A percentile compares a stretch with the other conserved stretches of the same genome.
Conservation (phyloP, 1,140 invertebrate genomes). For the Drosophila ananassae region DNA sequence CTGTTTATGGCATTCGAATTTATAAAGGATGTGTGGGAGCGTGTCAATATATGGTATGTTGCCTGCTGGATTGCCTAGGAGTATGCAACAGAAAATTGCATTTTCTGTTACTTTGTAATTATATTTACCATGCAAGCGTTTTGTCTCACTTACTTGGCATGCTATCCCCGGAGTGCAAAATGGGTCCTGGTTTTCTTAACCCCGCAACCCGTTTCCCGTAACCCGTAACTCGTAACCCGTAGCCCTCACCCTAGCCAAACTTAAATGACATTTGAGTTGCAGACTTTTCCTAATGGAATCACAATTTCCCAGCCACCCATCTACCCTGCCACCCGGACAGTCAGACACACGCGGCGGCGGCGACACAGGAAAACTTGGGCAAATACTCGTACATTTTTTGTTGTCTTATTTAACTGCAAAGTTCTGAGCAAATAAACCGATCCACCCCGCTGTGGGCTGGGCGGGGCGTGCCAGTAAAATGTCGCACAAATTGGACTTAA, state of each 20-base stretch:
- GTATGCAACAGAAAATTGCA: conserved; percentile 41
- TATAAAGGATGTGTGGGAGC: not conserved
- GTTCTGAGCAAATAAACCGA: conserved; percentile 71
- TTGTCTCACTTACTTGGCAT: conserved; percentile 30
- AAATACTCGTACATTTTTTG: conserved; percentile 29
- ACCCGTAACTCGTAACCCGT: not conserved
- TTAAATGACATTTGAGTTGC: conserved; percentile 77
- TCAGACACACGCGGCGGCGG: conserved; percentile 10
- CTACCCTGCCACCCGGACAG: too few species aligned
- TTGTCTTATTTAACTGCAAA: conserved; percentile 73
- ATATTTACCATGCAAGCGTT: conserved; percentile 70
- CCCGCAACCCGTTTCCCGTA: not conserved
- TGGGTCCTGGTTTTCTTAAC: not conserved
- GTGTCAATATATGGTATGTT: not conserved
- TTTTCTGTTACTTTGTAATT: conserved; percentile 63
- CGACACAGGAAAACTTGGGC: conserved; percentile 36
- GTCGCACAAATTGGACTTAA: conserved; percentile 78
- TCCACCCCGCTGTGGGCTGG: conserved; percentile 7
- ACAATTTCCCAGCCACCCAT: conserved; percentile 57
- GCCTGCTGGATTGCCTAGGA: conserved; percentile 23
- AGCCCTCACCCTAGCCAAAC: conserved; percentile 33
- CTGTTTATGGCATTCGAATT: conserved; percentile 27
- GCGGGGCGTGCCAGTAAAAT: conserved; percentile 53
- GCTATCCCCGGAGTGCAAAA: conserved; percentile 13
- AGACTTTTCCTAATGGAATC: conserved; percentile 79